Evolutionary conservation across 2,888 invertebrate genomes (phyloP), one percentile per base, ranked within the genome.

Genomic region (Harpagoxenus sublaevis): DNA sequence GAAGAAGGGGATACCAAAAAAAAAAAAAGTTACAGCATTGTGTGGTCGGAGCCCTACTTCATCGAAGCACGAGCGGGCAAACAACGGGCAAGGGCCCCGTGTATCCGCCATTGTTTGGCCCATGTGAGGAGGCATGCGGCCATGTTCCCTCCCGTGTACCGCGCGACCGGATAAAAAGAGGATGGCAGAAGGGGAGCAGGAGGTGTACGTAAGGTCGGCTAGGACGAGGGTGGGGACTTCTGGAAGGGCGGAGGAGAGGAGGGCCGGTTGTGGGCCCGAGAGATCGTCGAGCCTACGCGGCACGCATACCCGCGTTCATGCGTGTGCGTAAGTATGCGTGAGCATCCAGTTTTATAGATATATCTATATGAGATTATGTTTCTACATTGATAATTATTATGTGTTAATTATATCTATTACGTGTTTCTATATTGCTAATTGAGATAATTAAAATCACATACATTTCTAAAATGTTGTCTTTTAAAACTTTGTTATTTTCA

Each of bases 61-160:
- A 91, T 92, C 90, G 89, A 91, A 92, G 92, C 92, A 90, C 90
- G 91, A 90, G 87, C 87, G 85, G 89, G 92, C 86, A 87, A 88
- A 89, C 85, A 88, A 90, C 87, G 88, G 85, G 84, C 86, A 73
- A 84, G 90, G 91, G 87, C 42, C 91, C 90, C 90, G 90, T 92
- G 93, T 92, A 93, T 94, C 94, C 94, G 94, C 94, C 94, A 94
- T 94, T 94, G 94, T 94, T 94, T 94, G 92, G 93, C 88, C 91
- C 91, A 92, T 93, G 94, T 92, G 92, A 93, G 92, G 88, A 93
- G 91, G 92, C 90, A 92, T 92, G 94, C 94, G 94, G 94, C 94
- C 94, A 94, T 94, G 94, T 94, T 94, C 92, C 91, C 89, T 92
- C 90, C 88, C 84, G 91, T 93, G 91, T 92, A 92, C 91, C 91